phyloP scores from a whole-genome alignment of 2,888 invertebrate species.

The Synanthedon myopaeformis region DNA sequence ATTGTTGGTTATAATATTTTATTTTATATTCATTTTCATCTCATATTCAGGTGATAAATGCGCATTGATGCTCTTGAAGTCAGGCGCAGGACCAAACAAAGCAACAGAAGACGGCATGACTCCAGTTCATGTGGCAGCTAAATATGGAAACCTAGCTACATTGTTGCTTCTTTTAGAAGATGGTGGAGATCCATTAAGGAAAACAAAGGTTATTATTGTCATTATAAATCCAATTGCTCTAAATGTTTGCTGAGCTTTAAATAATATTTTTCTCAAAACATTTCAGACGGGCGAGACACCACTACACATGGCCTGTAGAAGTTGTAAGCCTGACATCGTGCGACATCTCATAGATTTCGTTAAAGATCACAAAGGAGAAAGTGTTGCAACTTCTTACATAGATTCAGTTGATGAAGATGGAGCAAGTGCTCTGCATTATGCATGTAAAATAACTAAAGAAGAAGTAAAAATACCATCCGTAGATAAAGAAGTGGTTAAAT shows the following conservation, averaged over 20 bases:
- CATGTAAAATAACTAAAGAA: constrained; percentile 88
- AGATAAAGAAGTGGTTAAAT: constrained; percentile 88
- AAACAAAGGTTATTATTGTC: constrained; percentile 79
- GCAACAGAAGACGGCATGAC: constrained; percentile 97
- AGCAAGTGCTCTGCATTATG: constrained; percentile 94
- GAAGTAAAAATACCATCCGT: constrained; percentile 80
- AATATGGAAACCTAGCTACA: constrained; percentile 90
- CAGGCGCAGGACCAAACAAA: constrained; percentile 96
- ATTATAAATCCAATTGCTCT: neutral
- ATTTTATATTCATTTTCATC: neutral
- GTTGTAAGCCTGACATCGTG: constrained; percentile 87
- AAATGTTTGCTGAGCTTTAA: constrained; percentile 4
- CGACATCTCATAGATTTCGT: constrained; percentile 87
- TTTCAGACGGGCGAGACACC: constrained; percentile 92
- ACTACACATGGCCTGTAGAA: constrained; percentile 91
- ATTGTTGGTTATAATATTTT: neutral
- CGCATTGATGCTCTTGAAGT: constrained; percentile 96
- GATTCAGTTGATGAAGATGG: constrained; percentile 92
- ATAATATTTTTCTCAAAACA: constrained; percentile 2
- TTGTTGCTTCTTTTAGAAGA: constrained; percentile 90
- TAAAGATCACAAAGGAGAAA: constrained; percentile 79
- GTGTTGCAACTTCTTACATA: constrained; percentile 85
- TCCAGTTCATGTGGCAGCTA: constrained; percentile 95
- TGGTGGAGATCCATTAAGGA: constrained; percentile 91
- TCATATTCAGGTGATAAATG: constrained; percentile 70